phyloP scores from a whole-genome alignment of 2,888 invertebrate genomes.

The Carterocephalus palaemon region DNA sequence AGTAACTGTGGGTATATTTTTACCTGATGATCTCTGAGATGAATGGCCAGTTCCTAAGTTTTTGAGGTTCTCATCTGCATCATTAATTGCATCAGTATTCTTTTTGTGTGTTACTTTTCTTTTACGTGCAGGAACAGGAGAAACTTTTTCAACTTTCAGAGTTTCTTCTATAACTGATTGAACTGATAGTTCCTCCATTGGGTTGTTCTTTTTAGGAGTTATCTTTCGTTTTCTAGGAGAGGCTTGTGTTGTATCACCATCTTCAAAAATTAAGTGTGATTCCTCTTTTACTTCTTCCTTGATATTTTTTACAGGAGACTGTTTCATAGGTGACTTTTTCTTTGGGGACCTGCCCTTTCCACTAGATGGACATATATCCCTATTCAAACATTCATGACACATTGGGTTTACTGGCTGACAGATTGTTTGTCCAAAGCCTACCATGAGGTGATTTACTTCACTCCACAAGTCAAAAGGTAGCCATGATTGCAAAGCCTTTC shows the following conservation, averaged over 20 bases:
- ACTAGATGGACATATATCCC: conserved; percentile 87
- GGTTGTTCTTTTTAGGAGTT: not conserved
- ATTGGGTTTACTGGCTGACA: conserved; percentile 91
- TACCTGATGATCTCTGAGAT: not conserved
- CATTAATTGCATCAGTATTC: conserved; percentile 26
- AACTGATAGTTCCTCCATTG: not conserved
- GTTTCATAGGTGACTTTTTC: conserved; percentile 51
- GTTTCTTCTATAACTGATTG: conserved; percentile 13
- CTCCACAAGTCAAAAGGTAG: conserved; percentile 91
- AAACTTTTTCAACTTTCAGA: conserved; percentile 16
- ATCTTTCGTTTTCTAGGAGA: not conserved
- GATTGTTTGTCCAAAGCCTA: conserved; percentile 98
- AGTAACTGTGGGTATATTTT: not conserved
- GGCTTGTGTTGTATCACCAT: not conserved
- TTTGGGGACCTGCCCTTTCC: conserved; percentile 58
- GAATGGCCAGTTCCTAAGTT: not conserved
- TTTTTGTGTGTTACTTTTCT: conserved; percentile 39
- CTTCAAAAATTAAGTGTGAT: not conserved
- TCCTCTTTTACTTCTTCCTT: conserved; percentile 36
- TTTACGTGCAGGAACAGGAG: conserved; percentile 29
- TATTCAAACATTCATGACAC: conserved; percentile 91
- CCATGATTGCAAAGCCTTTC: conserved; percentile 91
- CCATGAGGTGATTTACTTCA: conserved; percentile 93
- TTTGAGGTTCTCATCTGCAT: not conserved
- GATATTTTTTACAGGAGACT: too few species aligned